Conservation (phyloP, 1,140 invertebrate genomes). For the Drosophila prosaltans region DNA sequence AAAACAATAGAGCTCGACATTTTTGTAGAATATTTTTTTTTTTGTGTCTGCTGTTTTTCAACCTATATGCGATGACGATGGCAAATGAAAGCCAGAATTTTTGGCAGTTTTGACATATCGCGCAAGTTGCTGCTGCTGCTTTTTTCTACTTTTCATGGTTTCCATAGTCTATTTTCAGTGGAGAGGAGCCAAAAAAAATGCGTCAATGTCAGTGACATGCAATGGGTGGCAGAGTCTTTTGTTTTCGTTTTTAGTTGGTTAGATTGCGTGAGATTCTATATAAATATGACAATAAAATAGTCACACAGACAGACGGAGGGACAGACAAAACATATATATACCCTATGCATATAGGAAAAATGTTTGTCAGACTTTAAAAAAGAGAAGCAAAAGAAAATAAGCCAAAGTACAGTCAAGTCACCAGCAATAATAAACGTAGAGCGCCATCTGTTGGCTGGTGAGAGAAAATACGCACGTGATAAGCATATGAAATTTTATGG, state of each 20-base stretch:
- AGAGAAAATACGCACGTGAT: slow-evolving; percentile 63
- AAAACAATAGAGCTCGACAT: slow-evolving; percentile 41
- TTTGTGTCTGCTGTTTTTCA: not conserved
- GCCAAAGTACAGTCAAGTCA: slow-evolving; percentile 15
- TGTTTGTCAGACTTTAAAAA: slow-evolving; percentile 45
- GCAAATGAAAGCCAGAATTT: slow-evolving; percentile 47
- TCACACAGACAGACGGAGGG: slow-evolving; percentile 39
- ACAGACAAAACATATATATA: not conserved
- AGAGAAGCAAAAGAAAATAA: slow-evolving; percentile 17
- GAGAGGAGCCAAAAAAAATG: slow-evolving; percentile 4
- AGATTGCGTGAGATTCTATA: slow-evolving; percentile 57
- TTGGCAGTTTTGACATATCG: slow-evolving; percentile 64
- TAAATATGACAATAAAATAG: slow-evolving; percentile 80
- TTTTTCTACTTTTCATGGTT: not conserved
- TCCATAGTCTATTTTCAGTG: not conserved
- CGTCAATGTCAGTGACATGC: slow-evolving; percentile 47
- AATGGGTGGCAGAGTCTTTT: slow-evolving; percentile 30
- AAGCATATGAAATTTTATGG: slow-evolving; percentile 81
- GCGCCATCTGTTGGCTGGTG: slow-evolving; percentile 62
- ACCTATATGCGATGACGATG: slow-evolving; percentile 18
- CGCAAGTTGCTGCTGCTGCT: slow-evolving; percentile 21
- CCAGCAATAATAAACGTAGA: slow-evolving; percentile 33
- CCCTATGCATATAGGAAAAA: slow-evolving; percentile 53
- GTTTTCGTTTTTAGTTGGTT: slow-evolving; percentile 28
- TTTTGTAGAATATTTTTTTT: not conserved